These are phyloP conservation scores for Acleris cristana DNA, from an alignment of 2,888 invertebrate genomes.

Conservation along the genomic window DNA sequence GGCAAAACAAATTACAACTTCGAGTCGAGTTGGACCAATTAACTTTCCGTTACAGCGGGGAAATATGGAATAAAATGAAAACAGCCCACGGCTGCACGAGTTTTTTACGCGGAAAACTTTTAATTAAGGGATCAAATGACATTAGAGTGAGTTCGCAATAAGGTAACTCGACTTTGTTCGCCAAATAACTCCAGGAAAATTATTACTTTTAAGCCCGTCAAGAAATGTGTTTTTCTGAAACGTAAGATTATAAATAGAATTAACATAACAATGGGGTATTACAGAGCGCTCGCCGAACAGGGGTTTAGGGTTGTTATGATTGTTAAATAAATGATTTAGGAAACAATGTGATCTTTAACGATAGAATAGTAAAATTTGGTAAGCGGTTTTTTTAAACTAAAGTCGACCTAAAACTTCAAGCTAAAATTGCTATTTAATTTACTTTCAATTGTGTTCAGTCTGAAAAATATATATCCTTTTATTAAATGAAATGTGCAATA, in stretches of 20 bases:
- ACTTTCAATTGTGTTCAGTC: too few species aligned
- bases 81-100: conserved; percentile 66
- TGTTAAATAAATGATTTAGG: background rate
- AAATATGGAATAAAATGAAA: conserved; percentile 82
- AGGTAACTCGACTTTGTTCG: conserved; percentile 72
- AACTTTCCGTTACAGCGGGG: conserved; percentile 78
- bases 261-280: conserved; percentile 27
- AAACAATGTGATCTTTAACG: too few species aligned
- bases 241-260: conserved; percentile 24
- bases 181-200: conserved; percentile 55
- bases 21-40: conserved; percentile 78
- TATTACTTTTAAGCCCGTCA: conserved; percentile 4
- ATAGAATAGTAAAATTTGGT: too few species aligned
- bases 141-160: conserved; percentile 76
- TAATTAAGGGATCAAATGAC: conserved; percentile 83
- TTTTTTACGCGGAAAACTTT: conserved; percentile 77
- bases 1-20: conserved; percentile 81
- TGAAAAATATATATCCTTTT: too few species aligned
- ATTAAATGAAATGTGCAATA: too few species aligned
- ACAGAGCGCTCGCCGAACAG: background rate
- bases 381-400: too few species aligned
- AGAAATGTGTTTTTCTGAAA: conserved; percentile 19
- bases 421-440: too few species aligned
- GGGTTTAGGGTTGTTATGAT: conserved; percentile 6
- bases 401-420: too few species aligned